Base-by-base conservation (phyloP, 2,888 invertebrate species). In the Nemotelus pantherinus region DNA sequence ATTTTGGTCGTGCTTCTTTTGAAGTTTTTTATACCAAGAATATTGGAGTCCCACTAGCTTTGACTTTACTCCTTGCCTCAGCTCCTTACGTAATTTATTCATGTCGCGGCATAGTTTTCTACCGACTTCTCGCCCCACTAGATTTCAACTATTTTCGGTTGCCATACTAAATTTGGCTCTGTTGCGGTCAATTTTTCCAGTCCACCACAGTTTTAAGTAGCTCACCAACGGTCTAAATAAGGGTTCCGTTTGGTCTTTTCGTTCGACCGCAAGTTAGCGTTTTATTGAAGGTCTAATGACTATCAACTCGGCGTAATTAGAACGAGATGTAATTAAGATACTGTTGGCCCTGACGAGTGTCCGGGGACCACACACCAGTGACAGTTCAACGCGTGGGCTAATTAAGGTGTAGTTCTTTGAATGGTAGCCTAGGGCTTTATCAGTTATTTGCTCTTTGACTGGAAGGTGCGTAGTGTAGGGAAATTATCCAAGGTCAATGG, bases 61-160 rank as follows among this genome's bases (percentile, higher is more conserved):
- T 39, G 25, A 25, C 25, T 45, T 65, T 65, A 45, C 47, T 65
- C 65, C 47, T 45, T 45, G n/a, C n/a, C n/a, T n/a, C n/a, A n/a
- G 47, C 47, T 65, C 65, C 47, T 45, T 45, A 45, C 1, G 44
- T 65, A 47, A 47, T 65, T 65, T 65, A 45, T 65, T 65, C 65
- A 47, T 65, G 65, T 65, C 65, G 65, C 65, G 25, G 10, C 9
- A 45, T 45, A 65, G 47, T 65, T 65, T 65, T 65, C 10, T 45
- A 47, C 47, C 65, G 47, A 45, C 45, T 43, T 44, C 7, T 58
- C 9, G 58, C n/a, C 50, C 9, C 5, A 50, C 50, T 50, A 7
- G 50, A 7, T 50, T 9, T 9, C 9, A 7, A 1, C 1, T 9
- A 5, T 50, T 50, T 50, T 50, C 50, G 50, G 50, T 50, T 9